Evolutionary conservation across 2,113 vertebrate genomes (phyloP).

Genomic region (Amblyopsis rosae): DNA sequence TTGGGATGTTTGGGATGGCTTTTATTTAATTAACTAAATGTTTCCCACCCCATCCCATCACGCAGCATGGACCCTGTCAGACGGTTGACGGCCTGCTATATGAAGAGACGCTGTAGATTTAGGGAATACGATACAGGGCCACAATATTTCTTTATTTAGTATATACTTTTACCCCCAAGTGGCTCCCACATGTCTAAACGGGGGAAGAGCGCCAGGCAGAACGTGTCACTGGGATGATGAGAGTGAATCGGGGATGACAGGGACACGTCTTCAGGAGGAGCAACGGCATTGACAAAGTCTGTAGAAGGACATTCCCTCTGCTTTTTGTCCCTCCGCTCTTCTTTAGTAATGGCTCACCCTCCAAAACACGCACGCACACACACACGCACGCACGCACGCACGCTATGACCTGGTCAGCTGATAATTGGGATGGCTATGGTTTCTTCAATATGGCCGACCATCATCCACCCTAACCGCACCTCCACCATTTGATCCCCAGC

Average conservation of each 20-base stretch:
- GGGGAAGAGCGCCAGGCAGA: neutral
- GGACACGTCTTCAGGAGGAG: neutral
- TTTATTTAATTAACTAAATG: too few species aligned
- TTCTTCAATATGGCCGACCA: constrained; percentile 64
- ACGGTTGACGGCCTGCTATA: neutral
- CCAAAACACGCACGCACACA: too few species aligned
- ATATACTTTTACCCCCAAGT: neutral
- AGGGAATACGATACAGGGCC: neutral
- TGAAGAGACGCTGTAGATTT: neutral
- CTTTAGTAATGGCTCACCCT: neutral
- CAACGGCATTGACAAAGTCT: neutral
- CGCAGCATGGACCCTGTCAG: neutral
- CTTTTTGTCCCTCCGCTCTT: neutral
- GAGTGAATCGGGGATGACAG: neutral
- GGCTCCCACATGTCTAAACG: constrained; percentile 4
- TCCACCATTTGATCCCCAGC: too few species aligned
- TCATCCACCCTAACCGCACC: neutral
- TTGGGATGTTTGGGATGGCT: too few species aligned
- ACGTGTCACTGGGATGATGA: neutral
- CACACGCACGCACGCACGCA: neutral
- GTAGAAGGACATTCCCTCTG: neutral
- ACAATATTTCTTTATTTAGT: neutral
- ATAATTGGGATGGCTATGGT: constrained; percentile 52
- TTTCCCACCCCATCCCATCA: too few species aligned
- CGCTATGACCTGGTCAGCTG: neutral